Base-by-base conservation (phyloP, 2,888 invertebrate species). In the Fabriciana adippe region DNA sequence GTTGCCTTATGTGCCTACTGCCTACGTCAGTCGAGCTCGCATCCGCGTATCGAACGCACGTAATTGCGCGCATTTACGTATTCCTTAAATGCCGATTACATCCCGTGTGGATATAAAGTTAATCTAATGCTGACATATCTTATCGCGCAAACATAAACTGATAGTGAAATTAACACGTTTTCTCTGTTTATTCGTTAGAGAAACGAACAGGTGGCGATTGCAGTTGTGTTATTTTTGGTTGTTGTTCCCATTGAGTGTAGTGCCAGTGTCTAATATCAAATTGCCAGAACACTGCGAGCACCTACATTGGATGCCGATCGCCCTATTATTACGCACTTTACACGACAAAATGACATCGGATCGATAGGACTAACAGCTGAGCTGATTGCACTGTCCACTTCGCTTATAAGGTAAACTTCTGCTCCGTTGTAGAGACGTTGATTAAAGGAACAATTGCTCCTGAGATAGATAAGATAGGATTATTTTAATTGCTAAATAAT, bases 341-440 rank as follows among this genome's bases (percentile, higher is more conserved):
- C 73, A 75, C 35, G 35, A 76, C 79, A 75, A 78, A 82, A 77
- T 79, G 78, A 78, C 76, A 73, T 73, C 77, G 81, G 86, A 88
- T 90, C 90, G 84, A 90, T 90, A 85, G 77, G 70, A 50, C 61
- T 72, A 86, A 86, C 89, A 88, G 87, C 89, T 89, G 88, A 84
- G 82, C 78, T 77, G 78, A 81, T 82, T 83, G 81, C 78, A 83
- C 78, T 83, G 76, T 77, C 82, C 81, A 82, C 81, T 82, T 80
- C 73, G 75, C 78, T 80, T 84, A 81, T 83, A 79, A 89, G 88
- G 89, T 89, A 80, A 86, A 75, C 75, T 71, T n/a, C 6, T 59
- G 14, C 54, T 47, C n/a, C n/a, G 53, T 47, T 56, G 48, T 47
- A 45, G 41, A 21, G 5, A 16, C 47, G 16, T 53, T 5, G 16